These are phyloP conservation scores for Zophobas morio DNA, from an alignment of 1,140 invertebrate genomes.

Conservation along the genomic window DNA sequence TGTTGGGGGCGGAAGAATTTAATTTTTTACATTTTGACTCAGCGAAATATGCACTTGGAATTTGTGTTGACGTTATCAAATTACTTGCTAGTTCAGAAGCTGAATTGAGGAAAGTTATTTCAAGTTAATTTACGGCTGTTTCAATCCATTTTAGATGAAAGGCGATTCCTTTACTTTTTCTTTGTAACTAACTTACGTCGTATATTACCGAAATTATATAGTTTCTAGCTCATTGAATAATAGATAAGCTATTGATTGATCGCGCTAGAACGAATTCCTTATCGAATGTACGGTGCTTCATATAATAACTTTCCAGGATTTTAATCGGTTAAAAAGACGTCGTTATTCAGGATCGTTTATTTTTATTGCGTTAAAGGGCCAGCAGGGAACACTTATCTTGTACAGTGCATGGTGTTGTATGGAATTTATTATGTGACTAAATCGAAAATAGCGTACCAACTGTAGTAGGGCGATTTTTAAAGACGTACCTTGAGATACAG, in stretches of 20 bases:
- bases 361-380: not conserved
- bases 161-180: constrained; percentile 10
- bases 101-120: constrained; percentile 39
- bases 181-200: constrained; percentile 24
- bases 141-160: constrained; percentile 20
- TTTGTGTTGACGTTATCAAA: constrained; percentile 40
- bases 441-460: too few species aligned
- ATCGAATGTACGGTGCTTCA: constrained; percentile 16
- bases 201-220: constrained; percentile 40
- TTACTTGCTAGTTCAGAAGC: constrained; percentile 29
- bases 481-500: too few species aligned
- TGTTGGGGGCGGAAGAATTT: constrained; percentile 20
- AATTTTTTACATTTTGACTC: constrained; percentile 18
- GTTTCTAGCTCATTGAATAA: constrained; percentile 36
- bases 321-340: constrained; percentile 15
- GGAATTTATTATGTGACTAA: too few species aligned
- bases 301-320: constrained; percentile 21
- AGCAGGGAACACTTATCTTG: too few species aligned
- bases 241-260: constrained; percentile 42
- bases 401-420: too few species aligned
- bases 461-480: too few species aligned
- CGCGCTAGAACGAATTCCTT: constrained; percentile 22
- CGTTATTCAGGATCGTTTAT: not conserved
- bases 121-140: constrained; percentile 31
- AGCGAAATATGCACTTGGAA: constrained; percentile 35